Conservation (phyloP, 2,797 vertebrate species). For the Coreius guichenoti region DNA sequence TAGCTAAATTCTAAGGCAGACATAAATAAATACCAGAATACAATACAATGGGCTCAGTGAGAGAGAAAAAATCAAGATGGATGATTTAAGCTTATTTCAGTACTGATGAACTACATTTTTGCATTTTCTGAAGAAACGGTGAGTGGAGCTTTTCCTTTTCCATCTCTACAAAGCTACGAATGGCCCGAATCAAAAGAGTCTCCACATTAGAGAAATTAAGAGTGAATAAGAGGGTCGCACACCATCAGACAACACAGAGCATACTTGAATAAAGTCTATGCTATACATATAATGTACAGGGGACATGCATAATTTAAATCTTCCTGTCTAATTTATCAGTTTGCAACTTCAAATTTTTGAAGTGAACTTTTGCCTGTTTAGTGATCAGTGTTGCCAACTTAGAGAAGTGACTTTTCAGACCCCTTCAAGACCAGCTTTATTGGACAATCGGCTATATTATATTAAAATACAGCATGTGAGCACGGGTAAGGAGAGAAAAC, state of each 20-base stretch:
- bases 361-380: no score
- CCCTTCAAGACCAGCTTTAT: not conserved
- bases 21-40: not conserved
- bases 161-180: not conserved
- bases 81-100: no score
- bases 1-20: not conserved
- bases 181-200: not conserved
- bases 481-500: not conserved
- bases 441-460: not conserved
- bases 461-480: not conserved
- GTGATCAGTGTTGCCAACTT: no score
- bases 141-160: not conserved
- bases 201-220: not conserved
- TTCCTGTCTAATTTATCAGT: not conserved
- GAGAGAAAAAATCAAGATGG: no score
- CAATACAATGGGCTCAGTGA: not conserved
- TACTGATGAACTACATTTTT: no score
- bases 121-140: not conserved
- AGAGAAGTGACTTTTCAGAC: no score
- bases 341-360: no score
- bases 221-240: not conserved
- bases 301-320: not conserved
- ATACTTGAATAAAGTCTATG: not conserved
- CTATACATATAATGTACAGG: not conserved
- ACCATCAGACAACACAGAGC: not conserved